Evolutionary conservation across 2,888 invertebrate genomes (phyloP).

Genomic region (Vandiemenella viatica): DNA sequence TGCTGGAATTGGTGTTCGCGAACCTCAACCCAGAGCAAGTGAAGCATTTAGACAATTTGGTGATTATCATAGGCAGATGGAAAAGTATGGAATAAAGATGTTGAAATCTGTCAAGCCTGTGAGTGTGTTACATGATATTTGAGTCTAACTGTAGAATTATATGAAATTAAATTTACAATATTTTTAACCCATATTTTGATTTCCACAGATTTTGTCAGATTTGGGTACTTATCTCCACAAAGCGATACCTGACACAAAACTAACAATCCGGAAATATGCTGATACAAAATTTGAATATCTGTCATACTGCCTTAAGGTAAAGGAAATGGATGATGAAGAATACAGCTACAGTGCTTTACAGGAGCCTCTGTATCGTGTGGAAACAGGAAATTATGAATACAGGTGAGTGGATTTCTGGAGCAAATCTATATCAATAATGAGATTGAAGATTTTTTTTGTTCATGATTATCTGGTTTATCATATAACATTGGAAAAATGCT

Average conservation of each 20-base stretch:
- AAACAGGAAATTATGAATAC: slow-evolving; percentile 99
- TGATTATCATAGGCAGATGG: slow-evolving; percentile 82
- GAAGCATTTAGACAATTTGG: slow-evolving; percentile 92
- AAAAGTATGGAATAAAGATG: slow-evolving; percentile 78
- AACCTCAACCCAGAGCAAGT: slow-evolving; percentile 88
- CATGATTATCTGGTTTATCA: too few species aligned
- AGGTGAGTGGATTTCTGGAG: slow-evolving; percentile 39
- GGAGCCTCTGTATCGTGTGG: slow-evolving; percentile 92
- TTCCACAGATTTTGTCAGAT: slow-evolving; percentile 70
- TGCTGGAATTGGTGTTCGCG: slow-evolving; percentile 84
- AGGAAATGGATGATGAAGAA: slow-evolving; percentile 99
- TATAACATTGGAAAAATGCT: too few species aligned
- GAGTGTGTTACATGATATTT: slow-evolving; percentile 24
- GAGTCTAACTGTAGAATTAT: neutral
- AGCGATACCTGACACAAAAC: slow-evolving; percentile 94
- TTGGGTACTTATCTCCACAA: slow-evolving; percentile 93
- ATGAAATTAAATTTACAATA: neutral
- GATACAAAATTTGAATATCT: slow-evolving; percentile 98
- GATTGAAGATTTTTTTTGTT: too few species aligned
- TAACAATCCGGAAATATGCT: slow-evolving; percentile 95
- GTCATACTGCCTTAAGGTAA: slow-evolving; percentile 96
- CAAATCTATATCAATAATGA: too few species aligned
- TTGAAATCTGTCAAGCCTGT: slow-evolving; percentile 84
- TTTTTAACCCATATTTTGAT: neutral
- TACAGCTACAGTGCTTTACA: slow-evolving; percentile 83